Conservation (phyloP, 1,140 invertebrate species). For the Ctenoplectra terminalis region DNA sequence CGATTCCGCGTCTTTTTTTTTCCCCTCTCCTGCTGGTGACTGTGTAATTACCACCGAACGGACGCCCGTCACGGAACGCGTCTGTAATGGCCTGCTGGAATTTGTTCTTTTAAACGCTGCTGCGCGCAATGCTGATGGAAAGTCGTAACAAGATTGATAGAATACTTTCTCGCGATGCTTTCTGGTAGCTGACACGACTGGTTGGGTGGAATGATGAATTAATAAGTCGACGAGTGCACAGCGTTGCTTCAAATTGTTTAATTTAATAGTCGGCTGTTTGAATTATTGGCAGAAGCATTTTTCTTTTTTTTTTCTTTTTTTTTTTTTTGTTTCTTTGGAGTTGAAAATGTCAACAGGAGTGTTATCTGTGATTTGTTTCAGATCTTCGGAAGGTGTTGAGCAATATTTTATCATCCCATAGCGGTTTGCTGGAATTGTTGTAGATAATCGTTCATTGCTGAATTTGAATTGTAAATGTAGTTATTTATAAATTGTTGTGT, state of each 20-base stretch:
- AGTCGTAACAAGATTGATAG: slow-evolving; percentile 13
- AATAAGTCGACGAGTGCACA: background rate
- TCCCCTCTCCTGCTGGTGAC: background rate
- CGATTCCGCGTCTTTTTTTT: slow-evolving; percentile 13
- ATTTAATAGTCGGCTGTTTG: background rate
- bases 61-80: slow-evolving; percentile 17
- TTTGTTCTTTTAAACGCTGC: slow-evolving; percentile 1
- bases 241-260: background rate
- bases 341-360: slow-evolving; percentile 3
- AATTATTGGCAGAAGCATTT: too few relatives aligned
- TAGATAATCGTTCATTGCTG: too few relatives aligned
- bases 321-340: background rate
- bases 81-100: background rate
- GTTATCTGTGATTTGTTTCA: background rate
- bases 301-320: too few relatives aligned
- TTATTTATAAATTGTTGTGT: background rate
- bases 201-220: background rate
- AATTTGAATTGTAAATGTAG: too few relatives aligned
- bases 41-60: slow-evolving; percentile 28
- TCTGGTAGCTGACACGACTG: background rate
- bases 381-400: background rate
- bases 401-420: background rate
- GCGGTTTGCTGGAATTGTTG: too few relatives aligned
- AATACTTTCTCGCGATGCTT: background rate
- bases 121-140: background rate